Evolutionary conservation across 2,113 vertebrate genomes (phyloP).

Genomic region (Hemiprocne comata): DNA sequence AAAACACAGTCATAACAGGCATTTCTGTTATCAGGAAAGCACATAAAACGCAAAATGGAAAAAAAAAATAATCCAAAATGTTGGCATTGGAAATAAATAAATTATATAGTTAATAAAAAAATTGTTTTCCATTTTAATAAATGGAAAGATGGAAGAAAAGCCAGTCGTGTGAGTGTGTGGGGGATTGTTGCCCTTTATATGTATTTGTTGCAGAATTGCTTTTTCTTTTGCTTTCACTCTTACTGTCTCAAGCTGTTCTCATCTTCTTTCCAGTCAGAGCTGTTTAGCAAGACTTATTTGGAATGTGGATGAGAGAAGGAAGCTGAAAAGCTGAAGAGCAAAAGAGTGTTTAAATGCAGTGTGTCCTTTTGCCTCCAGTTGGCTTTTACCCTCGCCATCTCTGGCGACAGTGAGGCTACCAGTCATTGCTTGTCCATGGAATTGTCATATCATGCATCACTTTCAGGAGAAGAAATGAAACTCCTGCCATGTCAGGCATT

Average conservation of each 20-base stretch:
- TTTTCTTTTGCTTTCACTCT: not conserved
- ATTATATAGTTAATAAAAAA: not conserved
- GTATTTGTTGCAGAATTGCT: not conserved
- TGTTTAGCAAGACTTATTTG: not conserved
- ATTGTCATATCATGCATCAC: not conserved
- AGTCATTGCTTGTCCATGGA: not conserved
- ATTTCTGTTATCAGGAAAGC: not conserved
- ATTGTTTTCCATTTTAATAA: not conserved
- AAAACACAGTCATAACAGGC: not conserved
- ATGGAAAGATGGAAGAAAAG: not conserved
- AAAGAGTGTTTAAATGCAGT: not conserved
- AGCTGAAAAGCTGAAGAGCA: not conserved
- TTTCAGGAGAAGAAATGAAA: slow-evolving; percentile 12
- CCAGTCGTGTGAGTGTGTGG: fast-evolving
- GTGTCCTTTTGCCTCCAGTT: not conserved
- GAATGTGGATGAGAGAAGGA: not conserved
- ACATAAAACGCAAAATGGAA: not conserved
- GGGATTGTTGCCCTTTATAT: not conserved
- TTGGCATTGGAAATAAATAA: not conserved
- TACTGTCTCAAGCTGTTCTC: not conserved
- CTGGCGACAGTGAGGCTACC: not conserved
- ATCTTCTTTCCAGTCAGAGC: not conserved
- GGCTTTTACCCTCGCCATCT: not conserved
- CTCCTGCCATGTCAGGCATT: not conserved
- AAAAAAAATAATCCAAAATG: not conserved